Evolutionary conservation across 2,888 invertebrate genomes (phyloP).

Genomic region (Epirrita christyi): DNA sequence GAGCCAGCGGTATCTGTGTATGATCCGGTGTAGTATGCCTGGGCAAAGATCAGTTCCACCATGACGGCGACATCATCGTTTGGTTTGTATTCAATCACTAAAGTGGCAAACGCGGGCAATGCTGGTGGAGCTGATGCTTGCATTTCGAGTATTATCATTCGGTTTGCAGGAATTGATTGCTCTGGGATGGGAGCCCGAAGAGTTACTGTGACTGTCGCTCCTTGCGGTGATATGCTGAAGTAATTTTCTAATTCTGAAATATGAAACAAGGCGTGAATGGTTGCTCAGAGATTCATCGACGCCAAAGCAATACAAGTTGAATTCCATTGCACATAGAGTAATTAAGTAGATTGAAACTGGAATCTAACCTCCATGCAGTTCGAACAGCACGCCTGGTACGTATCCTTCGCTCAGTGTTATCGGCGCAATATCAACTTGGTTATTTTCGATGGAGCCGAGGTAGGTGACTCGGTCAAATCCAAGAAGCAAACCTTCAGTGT

Average conservation of each 20-base stretch:
- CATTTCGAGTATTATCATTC: slow-evolving; percentile 13
- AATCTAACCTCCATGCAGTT: slow-evolving; percentile 19
- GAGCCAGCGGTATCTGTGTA: slow-evolving; percentile 28
- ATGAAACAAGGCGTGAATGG: slow-evolving; percentile 6
- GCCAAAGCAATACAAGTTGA: too few species aligned
- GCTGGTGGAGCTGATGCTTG: slow-evolving; percentile 14
- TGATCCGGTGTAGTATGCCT: slow-evolving; percentile 43
- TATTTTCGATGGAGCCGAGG: slow-evolving; percentile 40
- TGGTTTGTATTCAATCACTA: slow-evolving; percentile 20
- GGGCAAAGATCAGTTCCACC: slow-evolving; percentile 22
- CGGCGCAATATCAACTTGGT: slow-evolving; percentile 31
- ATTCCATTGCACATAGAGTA: too few species aligned
- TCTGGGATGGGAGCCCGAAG: slow-evolving; percentile 25
- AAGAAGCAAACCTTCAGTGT: slow-evolving; percentile 22
- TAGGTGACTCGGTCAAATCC: slow-evolving; percentile 40
- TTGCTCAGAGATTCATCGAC: not conserved
- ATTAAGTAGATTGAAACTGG: too few species aligned
- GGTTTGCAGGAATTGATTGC: slow-evolving; percentile 13
- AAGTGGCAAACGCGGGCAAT: slow-evolving; percentile 12
- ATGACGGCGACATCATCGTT: not conserved
- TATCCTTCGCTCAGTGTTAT: slow-evolving; percentile 46
- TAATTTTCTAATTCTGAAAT: slow-evolving; percentile 32
- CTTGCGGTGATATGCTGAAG: slow-evolving; percentile 27
- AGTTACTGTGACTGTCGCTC: slow-evolving; percentile 23
- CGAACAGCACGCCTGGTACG: slow-evolving; percentile 38